A percentile compares a stretch with the other conserved stretches of the same genome.
Conservation (phyloP, 2,888 invertebrate species). For the Teinopalpus imperialis region DNA sequence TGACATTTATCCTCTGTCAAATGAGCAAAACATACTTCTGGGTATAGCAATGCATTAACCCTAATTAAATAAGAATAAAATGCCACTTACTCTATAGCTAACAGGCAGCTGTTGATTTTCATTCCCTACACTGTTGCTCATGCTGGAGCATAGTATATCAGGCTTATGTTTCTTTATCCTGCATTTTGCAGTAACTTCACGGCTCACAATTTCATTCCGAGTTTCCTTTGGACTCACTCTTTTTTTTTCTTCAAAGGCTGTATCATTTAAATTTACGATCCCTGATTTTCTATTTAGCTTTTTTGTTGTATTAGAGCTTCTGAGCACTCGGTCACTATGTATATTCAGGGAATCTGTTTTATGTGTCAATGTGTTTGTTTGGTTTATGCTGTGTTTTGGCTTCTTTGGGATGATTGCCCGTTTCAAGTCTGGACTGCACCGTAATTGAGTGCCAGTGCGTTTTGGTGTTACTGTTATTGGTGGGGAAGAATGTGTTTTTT, state of each 20-base stretch:
- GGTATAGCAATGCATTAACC: too few species aligned
- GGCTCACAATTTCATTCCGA: constrained; percentile 30
- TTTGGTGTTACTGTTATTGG: constrained; percentile 51
- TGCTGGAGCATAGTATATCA: constrained; percentile 16
- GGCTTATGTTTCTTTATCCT: constrained; percentile 31
- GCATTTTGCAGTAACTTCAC: constrained; percentile 29
- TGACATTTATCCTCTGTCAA: too few species aligned
- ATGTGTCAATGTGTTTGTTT: constrained; percentile 4
- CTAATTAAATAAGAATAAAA: too few species aligned
- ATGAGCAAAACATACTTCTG: too few species aligned
- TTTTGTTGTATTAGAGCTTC: constrained; percentile 50
- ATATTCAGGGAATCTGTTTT: constrained; percentile 22
- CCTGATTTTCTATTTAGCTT: constrained; percentile 35
- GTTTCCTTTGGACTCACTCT: constrained; percentile 28
- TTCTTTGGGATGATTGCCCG: too few species aligned
- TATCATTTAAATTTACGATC: constrained; percentile 29
- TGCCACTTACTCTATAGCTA: constrained; percentile 18
- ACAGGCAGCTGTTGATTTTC: constrained; percentile 19
- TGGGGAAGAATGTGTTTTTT: constrained; percentile 49
- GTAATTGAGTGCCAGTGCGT: constrained; percentile 32
- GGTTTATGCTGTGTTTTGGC: constrained; percentile 29
- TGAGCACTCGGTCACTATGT: constrained; percentile 53
- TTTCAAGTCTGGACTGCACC: constrained; percentile 42
- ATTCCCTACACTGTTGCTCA: too few species aligned
- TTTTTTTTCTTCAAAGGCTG: constrained; percentile 31